Conservation (phyloP, 2,888 invertebrate species). For the Chirona hameri region DNA sequence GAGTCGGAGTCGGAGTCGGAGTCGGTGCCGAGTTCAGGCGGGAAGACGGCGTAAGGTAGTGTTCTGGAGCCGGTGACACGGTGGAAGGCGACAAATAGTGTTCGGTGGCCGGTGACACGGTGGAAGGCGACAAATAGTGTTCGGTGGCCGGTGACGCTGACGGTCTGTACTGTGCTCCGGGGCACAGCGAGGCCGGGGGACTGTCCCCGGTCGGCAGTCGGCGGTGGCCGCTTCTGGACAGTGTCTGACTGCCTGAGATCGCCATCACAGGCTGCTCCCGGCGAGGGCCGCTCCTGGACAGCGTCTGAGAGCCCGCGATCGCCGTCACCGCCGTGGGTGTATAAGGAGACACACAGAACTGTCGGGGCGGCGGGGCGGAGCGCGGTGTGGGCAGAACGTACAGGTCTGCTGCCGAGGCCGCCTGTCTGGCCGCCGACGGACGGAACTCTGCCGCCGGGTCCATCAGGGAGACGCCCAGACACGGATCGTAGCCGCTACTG, state of each 20-base stretch:
- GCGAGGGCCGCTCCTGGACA: too few relatives aligned
- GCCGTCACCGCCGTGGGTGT: too few relatives aligned
- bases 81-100: neutral
- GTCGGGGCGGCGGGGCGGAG: neutral
- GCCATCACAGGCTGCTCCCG: too few relatives aligned
- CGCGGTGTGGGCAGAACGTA: neutral
- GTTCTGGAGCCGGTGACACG: neutral
- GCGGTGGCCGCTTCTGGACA: too few relatives aligned
- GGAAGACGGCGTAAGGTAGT: neutral
- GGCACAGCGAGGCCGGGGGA: too few relatives aligned
- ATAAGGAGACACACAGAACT: too few relatives aligned
- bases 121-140: neutral
- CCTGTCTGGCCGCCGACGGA: neutral
- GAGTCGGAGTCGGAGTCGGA: too few relatives aligned
- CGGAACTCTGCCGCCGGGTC: neutral
- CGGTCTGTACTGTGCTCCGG: too few relatives aligned
- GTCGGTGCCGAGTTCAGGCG: neutral
- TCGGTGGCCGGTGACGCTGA: neutral
- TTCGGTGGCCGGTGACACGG: neutral
- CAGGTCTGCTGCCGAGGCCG: neutral
- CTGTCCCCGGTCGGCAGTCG: too few relatives aligned
- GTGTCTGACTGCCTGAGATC: too few relatives aligned
- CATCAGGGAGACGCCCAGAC: neutral
- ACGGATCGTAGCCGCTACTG: neutral
- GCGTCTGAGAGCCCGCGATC: too few relatives aligned